Conservation (phyloP, 1,140 invertebrate species). For the Plodia interpunctella region DNA sequence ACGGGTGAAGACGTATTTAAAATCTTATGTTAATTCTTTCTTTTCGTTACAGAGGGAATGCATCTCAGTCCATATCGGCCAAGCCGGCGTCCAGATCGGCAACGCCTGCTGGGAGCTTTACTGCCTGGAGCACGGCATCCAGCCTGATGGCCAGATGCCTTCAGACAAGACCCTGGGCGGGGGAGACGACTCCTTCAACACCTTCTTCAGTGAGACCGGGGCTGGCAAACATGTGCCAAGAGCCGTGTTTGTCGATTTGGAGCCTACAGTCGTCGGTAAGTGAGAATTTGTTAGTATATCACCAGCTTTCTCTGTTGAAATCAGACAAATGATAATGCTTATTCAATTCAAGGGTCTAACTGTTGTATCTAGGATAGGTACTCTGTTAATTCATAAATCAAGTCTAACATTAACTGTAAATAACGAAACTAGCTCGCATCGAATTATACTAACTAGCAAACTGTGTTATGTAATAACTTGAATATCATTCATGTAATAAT, state of each 20-base stretch:
- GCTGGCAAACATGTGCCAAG: slow-evolving; percentile 85
- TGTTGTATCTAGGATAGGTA: no score
- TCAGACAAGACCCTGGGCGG: slow-evolving; percentile 83
- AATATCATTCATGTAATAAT: no score
- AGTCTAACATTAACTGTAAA: no score
- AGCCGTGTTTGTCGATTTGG: slow-evolving; percentile 82
- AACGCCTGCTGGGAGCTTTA: slow-evolving; percentile 93
- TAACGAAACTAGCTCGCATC: no score
- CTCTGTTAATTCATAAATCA: no score
- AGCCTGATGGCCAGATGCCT: slow-evolving; percentile 92
- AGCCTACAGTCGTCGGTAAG: slow-evolving; percentile 85
- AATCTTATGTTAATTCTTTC: no score
- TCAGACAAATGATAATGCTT: no score
- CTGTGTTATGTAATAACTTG: no score
- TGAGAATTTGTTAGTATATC: slow-evolving; percentile 26
- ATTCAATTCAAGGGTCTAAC: no score
- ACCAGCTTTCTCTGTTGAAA: no score
- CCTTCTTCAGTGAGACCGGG: slow-evolving; percentile 90
- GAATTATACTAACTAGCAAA: no score
- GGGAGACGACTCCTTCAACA: slow-evolving; percentile 88
- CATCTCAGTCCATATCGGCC: slow-evolving; percentile 92
- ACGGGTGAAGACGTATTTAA: no score
- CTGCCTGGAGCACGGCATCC: slow-evolving; percentile 93
- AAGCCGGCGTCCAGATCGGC: slow-evolving; percentile 93
- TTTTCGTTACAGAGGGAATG: slow-evolving; percentile 83